phyloP scores from a whole-genome alignment of 2,113 vertebrate genomes.

The human region GRCh38 chr17:31104501-31105000 shows the following conservation, averaged over 20 bases:
- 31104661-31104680: constrained; percentile 33
- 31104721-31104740: constrained; percentile 3
- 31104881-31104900: neutral
- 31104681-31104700: neutral
- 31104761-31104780: neutral
- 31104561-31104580: constrained; percentile 38
- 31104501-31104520: constrained; percentile 59
- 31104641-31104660: constrained; percentile 51
- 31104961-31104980: neutral
- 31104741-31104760: neutral
- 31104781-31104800: neutral
- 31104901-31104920: neutral
- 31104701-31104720: neutral
- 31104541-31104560: constrained; percentile 57
- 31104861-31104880: neutral
- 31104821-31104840: neutral
- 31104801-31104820: neutral
- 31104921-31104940: neutral
- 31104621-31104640: constrained; percentile 61
- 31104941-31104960: neutral
- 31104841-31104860: neutral
- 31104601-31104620: constrained; percentile 42
- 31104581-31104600: neutral
- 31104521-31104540: constrained; percentile 54
- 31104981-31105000: neutral